Conservation (phyloP, 1,140 invertebrate species). For the Atopsyche davidsoni region DNA sequence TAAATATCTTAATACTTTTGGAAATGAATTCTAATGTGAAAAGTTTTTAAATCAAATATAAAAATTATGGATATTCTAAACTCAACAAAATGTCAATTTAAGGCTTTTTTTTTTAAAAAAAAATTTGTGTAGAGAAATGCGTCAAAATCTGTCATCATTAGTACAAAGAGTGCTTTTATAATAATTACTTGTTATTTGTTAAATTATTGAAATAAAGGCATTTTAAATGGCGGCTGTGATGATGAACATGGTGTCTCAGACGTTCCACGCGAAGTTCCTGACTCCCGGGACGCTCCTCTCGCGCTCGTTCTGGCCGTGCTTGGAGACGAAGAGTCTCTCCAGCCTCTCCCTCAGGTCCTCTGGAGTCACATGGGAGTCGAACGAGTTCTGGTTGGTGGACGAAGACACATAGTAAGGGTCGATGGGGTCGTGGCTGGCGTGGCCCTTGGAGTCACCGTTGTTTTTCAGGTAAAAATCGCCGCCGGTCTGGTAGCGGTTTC, state of each 20-base stretch:
- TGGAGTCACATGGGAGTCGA: constrained; percentile 31
- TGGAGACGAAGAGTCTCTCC: constrained; percentile 42
- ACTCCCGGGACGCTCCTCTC: constrained; percentile 38
- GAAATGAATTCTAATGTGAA: no score
- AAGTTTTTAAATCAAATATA: no score
- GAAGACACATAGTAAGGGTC: constrained; percentile 25
- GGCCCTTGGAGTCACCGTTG: background rate
- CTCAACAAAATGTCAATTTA: no score
- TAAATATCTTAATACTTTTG: no score
- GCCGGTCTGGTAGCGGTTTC: constrained; percentile 21
- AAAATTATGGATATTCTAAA: no score
- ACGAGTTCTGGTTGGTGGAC: background rate
- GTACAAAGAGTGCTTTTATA: no score
- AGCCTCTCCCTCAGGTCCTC: constrained; percentile 43
- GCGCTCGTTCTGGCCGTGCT: constrained; percentile 37
- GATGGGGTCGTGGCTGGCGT: constrained; percentile 6
- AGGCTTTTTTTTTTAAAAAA: no score
- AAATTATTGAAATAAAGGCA: no score
- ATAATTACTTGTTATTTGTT: no score
- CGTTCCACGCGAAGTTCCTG: constrained; percentile 52
- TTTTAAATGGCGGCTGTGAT: background rate
- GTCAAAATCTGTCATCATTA: no score
- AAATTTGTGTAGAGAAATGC: no score
- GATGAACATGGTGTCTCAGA: constrained; percentile 32
- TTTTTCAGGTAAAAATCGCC: constrained; percentile 20